phyloP scores from a whole-genome alignment of 1,140 invertebrate genomes.

The Drosophila subobscura region DNA sequence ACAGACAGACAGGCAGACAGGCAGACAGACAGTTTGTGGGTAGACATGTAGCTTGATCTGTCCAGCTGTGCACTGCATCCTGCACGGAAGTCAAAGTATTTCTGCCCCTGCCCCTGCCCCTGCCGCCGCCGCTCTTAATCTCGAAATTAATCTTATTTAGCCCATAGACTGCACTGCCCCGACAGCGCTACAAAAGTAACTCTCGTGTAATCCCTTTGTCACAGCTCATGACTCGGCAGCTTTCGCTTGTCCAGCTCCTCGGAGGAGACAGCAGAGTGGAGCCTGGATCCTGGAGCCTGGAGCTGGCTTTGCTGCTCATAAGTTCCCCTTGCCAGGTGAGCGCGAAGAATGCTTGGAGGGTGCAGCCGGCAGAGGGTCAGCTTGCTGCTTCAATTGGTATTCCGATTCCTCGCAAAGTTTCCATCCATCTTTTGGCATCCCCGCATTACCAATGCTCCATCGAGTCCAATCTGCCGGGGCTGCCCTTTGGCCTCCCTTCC shows the following conservation, averaged over 20 bases:
- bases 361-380: background rate
- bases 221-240: constrained; percentile 69
- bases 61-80: background rate
- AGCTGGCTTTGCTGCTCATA: constrained; percentile 43
- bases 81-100: background rate
- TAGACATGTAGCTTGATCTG: background rate
- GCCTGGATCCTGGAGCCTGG: background rate
- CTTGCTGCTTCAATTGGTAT: background rate
- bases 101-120: constrained; percentile 14
- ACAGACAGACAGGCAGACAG: constrained; percentile 6
- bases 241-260: constrained; percentile 21
- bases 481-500: background rate
- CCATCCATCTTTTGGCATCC: too few species aligned
- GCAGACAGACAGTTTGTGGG: background rate
- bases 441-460: too few species aligned
- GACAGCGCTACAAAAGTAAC: constrained; percentile 45
- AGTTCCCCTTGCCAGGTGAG: constrained; percentile 47
- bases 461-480: background rate
- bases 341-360: too few species aligned
- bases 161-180: constrained; percentile 60
- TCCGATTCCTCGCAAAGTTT: too few species aligned
- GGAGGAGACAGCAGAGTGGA: background rate
- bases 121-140: constrained; percentile 52
- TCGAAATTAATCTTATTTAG: constrained; percentile 75
- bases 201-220: constrained; percentile 76